Conservation (phyloP, 2,888 invertebrate species). For the Temnothorax unifasciatus region DNA sequence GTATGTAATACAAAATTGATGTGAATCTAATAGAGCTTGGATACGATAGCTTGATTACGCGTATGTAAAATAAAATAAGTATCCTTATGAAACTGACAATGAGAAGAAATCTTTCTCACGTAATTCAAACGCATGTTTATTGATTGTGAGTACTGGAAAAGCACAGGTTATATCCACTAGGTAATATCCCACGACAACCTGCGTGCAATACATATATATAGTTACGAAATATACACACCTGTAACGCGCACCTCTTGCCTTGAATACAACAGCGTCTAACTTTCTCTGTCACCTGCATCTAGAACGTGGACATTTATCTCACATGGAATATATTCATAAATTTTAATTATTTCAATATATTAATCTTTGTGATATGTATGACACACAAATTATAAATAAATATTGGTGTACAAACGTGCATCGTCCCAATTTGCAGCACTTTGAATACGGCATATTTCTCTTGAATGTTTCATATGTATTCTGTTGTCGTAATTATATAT, state of each 20-base stretch:
- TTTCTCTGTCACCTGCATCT: conserved; percentile 39
- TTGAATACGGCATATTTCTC: background rate
- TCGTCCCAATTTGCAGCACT: background rate
- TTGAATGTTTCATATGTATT: background rate
- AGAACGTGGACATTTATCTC: background rate
- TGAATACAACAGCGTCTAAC: conserved; percentile 38
- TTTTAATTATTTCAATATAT: background rate
- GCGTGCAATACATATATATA: conserved; percentile 11
- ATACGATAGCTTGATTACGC: background rate
- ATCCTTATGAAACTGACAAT: background rate
- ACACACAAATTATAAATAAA: background rate
- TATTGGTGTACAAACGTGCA: too few species aligned
- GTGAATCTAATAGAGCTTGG: too few species aligned
- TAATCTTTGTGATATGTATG: background rate
- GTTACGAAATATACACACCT: conserved; percentile 46
- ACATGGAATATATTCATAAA: background rate
- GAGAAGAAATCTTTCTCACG: background rate
- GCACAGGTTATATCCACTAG: background rate
- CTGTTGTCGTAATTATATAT: background rate
- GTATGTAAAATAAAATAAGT: background rate
- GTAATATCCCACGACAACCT: conserved; percentile 32
- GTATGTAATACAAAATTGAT: too few species aligned
- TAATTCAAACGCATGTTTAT: background rate
- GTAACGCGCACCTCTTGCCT: conserved; percentile 44
- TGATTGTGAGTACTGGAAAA: background rate